phyloP scores from a whole-genome alignment of 2,113 vertebrate genomes.

The Gallinago paraguaiae region DNA sequence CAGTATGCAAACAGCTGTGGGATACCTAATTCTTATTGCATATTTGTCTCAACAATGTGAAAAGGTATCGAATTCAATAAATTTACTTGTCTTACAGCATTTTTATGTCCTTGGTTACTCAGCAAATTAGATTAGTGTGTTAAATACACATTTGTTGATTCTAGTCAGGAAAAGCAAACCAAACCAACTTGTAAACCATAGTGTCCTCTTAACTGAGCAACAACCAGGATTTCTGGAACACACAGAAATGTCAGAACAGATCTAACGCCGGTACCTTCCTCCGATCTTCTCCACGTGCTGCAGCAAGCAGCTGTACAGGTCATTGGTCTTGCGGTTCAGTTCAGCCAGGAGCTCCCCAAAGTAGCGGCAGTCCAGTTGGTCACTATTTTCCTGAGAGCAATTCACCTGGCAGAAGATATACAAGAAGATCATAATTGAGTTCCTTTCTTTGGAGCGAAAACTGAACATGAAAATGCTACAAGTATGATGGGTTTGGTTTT shows the following conservation, averaged over 20 bases:
- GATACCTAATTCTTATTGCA: accelerated
- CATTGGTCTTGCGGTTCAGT: constrained; percentile 87
- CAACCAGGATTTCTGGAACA: neutral
- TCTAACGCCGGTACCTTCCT: constrained; percentile 72
- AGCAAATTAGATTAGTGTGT: neutral
- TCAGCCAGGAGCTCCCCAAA: constrained; percentile 95
- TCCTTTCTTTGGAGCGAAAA: neutral
- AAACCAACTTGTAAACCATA: neutral
- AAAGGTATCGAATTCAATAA: neutral
- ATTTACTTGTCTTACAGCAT: neutral
- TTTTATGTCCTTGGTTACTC: neutral
- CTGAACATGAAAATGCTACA: neutral
- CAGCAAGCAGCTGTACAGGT: constrained; percentile 87
- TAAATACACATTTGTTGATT: neutral
- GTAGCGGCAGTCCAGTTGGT: constrained; percentile 90
- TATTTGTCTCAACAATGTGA: neutral
- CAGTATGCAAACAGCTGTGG: accelerated
- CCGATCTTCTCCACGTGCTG: constrained; percentile 90
- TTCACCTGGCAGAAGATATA: neutral
- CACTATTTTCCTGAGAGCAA: neutral
- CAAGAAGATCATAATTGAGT: neutral
- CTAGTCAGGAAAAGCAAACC: neutral
- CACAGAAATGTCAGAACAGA: accelerated
- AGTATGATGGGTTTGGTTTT: neutral
- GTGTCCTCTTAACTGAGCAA: neutral